These are phyloP conservation scores for Vesta saturnalis DNA, from an alignment of 2,888 invertebrate species.

Conservation along the genomic window DNA sequence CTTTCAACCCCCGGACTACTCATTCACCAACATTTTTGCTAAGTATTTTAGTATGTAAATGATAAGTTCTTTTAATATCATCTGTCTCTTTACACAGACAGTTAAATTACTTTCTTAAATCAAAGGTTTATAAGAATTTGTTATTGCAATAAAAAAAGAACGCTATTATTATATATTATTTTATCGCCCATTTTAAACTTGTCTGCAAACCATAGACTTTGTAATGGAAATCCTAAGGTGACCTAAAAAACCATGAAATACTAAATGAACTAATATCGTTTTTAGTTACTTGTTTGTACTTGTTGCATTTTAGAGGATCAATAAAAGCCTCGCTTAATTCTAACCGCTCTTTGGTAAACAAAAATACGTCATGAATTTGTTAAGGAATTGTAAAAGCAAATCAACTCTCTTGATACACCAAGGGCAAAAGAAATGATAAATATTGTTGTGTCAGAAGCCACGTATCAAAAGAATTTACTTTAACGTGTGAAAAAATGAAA, in stretches of 20 bases:
- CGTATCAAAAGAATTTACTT: slow-evolving; percentile 1
- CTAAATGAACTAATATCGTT: too few relatives aligned
- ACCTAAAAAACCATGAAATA: too few relatives aligned
- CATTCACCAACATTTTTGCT: slow-evolving; percentile 53
- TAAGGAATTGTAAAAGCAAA: not conserved
- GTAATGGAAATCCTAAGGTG: too few relatives aligned
- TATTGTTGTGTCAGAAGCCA: not conserved
- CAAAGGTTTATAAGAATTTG: not conserved
- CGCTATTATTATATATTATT: too few relatives aligned
- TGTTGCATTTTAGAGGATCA: slow-evolving; percentile 12
- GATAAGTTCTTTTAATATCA: slow-evolving; percentile 15
- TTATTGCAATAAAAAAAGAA: not conserved
- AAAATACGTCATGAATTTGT: not conserved
- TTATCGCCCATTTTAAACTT: too few relatives aligned
- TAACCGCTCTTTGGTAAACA: slow-evolving; percentile 5
- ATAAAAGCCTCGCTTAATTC: slow-evolving; percentile 1
- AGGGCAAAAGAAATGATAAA: not conserved
- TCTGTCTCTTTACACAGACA: not conserved
- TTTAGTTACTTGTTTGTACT: not conserved
- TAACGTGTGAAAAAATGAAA: too few relatives aligned
- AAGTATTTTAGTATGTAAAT: slow-evolving; percentile 33
- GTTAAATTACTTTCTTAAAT: not conserved
- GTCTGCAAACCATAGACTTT: too few relatives aligned
- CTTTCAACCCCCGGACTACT: slow-evolving; percentile 45
- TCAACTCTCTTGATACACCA: not conserved